Evolutionary conservation across 2,888 invertebrate genomes (phyloP).

Genomic region (Tipula vernalis): DNA sequence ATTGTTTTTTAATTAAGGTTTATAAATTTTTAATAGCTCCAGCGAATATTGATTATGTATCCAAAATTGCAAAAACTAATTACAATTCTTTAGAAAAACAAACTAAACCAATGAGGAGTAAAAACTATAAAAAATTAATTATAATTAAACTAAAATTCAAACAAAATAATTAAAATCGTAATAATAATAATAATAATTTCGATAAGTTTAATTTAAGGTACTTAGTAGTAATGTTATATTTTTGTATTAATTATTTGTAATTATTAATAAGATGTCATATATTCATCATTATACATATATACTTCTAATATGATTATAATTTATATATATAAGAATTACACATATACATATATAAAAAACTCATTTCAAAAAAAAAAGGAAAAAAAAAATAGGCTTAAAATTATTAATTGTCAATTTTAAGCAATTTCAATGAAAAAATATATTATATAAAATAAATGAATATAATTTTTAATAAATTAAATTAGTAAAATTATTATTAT

Average conservation of each 20-base stretch:
- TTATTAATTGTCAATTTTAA: conserved; percentile 10
- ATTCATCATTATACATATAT: not conserved
- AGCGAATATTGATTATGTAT: not conserved
- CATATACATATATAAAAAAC: not conserved
- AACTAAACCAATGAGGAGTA: not conserved
- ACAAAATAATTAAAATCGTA: not conserved
- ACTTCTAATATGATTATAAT: not conserved
- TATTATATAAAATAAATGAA: conserved; percentile 7
- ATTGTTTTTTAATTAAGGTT: not conserved
- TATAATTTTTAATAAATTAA: not conserved
- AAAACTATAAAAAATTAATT: not conserved
- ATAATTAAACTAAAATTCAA: not conserved
- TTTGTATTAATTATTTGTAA: not conserved
- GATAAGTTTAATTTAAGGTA: not conserved
- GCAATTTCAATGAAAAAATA: conserved; percentile 11
- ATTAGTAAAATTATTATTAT: not conserved
- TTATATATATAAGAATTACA: not conserved
- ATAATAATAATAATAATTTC: not conserved
- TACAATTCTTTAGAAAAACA: not conserved
- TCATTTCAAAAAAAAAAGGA: not conserved
- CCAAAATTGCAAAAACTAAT: not conserved
- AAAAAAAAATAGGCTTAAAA: conserved; percentile 12
- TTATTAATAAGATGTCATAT: not conserved
- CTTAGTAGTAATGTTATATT: not conserved
- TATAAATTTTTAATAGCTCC: not conserved